Evolutionary conservation across 2,888 invertebrate genomes (phyloP).

Genomic region (Eupsilia transversa): DNA sequence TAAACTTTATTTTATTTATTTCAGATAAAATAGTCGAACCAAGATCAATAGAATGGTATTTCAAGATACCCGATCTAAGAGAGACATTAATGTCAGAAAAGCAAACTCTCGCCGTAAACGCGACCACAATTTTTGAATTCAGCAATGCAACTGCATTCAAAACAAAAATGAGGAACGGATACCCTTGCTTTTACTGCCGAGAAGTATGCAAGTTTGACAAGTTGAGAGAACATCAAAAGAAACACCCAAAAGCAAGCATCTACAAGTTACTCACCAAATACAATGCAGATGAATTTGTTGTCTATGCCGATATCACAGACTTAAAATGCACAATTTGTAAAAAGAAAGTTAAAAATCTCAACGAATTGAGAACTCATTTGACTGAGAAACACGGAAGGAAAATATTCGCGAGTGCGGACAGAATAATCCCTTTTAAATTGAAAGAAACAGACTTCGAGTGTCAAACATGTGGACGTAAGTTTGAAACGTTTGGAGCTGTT

Average conservation of each 20-base stretch:
- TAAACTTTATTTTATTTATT: no score
- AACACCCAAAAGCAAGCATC: slow-evolving; percentile 56
- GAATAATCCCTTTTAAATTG: slow-evolving; percentile 73
- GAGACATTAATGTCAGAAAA: slow-evolving; percentile 61
- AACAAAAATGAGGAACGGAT: slow-evolving; percentile 69
- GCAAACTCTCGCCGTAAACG: slow-evolving; percentile 67
- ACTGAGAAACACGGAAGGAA: slow-evolving; percentile 64
- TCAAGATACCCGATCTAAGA: slow-evolving; percentile 9
- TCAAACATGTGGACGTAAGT: slow-evolving; percentile 44
- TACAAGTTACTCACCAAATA: slow-evolving; percentile 63
- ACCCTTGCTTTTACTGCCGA: slow-evolving; percentile 73
- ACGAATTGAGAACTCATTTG: slow-evolving; percentile 69
- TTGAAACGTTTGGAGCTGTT: slow-evolving; percentile 20
- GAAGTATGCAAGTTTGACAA: slow-evolving; percentile 61
- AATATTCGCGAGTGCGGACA: slow-evolving; percentile 66
- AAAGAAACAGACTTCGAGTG: slow-evolving; percentile 66
- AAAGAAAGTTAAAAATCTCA: slow-evolving; percentile 55
- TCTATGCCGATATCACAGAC: slow-evolving; percentile 72
- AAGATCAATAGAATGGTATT: slow-evolving; percentile 54
- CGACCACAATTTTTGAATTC: slow-evolving; percentile 66
- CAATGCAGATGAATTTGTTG: slow-evolving; percentile 67
- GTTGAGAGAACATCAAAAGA: slow-evolving; percentile 63
- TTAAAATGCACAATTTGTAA: slow-evolving; percentile 71
- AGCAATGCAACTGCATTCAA: slow-evolving; percentile 74
- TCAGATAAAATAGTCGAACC: slow-evolving; percentile 67